Evolutionary conservation across 1,140 invertebrate species (phyloP).

Genomic region (Drusus annulatus): DNA sequence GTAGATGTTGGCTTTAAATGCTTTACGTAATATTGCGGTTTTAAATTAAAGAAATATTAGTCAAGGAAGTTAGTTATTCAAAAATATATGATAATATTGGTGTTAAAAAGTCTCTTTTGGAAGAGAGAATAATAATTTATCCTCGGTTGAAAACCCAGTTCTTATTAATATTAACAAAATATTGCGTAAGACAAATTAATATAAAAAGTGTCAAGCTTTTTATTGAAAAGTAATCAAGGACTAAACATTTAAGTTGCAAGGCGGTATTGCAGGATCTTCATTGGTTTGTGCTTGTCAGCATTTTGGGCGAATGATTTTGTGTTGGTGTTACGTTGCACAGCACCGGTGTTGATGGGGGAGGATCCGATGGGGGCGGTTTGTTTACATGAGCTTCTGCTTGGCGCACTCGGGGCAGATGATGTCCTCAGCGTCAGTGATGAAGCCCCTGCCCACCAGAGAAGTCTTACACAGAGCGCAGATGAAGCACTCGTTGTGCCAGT

Average conservation of each 20-base stretch:
- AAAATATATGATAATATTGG: too few relatives aligned
- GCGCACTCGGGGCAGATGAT: slow-evolving; percentile 99
- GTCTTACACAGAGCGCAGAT: slow-evolving; percentile 96
- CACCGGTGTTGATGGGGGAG: not conserved
- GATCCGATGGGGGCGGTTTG: not conserved
- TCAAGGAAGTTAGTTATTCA: too few relatives aligned
- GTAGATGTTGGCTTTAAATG: too few relatives aligned
- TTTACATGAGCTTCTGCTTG: slow-evolving; percentile 93
- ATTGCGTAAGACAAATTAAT: not conserved
- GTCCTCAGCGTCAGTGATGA: slow-evolving; percentile 96
- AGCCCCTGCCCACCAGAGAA: slow-evolving; percentile 97
- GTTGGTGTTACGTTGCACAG: not conserved
- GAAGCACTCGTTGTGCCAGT: slow-evolving; percentile 99
- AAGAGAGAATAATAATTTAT: too few relatives aligned
- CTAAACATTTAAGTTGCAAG: slow-evolving; percentile 20
- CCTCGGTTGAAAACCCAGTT: too few relatives aligned
- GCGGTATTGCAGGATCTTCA: not conserved
- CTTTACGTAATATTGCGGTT: too few relatives aligned
- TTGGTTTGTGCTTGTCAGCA: not conserved
- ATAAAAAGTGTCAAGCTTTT: slow-evolving; percentile 2
- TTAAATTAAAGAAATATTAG: too few relatives aligned
- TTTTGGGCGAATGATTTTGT: not conserved
- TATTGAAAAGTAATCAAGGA: slow-evolving; percentile 11
- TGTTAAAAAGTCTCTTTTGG: too few relatives aligned
- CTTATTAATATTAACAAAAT: slow-evolving; percentile 4